Base-by-base conservation (phyloP, 2,797 vertebrate species). In the Pseudocheirus occidentalis region DNA sequence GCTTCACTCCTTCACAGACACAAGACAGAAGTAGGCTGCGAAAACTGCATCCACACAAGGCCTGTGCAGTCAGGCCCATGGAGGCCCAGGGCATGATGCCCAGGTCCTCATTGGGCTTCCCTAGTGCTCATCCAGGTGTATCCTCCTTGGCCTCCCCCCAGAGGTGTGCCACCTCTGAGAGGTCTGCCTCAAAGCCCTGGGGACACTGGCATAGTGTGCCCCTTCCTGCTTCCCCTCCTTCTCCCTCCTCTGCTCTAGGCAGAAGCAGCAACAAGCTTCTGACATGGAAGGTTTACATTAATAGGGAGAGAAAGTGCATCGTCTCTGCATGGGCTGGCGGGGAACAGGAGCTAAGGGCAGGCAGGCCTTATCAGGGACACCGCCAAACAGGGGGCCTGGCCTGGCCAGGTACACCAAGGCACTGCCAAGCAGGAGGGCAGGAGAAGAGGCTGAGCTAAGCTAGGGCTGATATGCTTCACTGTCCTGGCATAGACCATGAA, bases 301-400 rank as follows among this genome's bases (percentile, higher is more conserved):
- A 40, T 3, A 34, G 28, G 73, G 94, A 50, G 16, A 93, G 34
- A n/a, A 59, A n/a, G 21, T 50, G 0, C 0, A 3, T 53, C 53
- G 4, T 81, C 46, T 40, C 55, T 53, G 34, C 0, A 0, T 90
- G 73, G 59, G 29, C 54, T 95, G 62, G 1, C 0, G 1, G 55
- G 3, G 18, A 14, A 13, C 53, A 0, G 27, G 21, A 31, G 58
- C 58, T 50, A 94, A 5, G 58, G 31, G 13, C 59, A 34, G 59
- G 31, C 59, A 34, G 59, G 31, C 59, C 2, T n/a, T 16, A 1
- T 59, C 73, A 62, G 87, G n/a, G 57, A 27, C 55, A 16, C 54
- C 18, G 62, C 62, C 62, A 92, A 34, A 24, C 12, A 34, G 5
- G 27, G 27, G 57, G 57, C 57, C 28, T 58, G 28, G 66, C n/a